Evolutionary conservation across 2,797 vertebrate species (phyloP), one percentile per base, ranked within the genome.

Genomic region (Betta splendens): DNA sequence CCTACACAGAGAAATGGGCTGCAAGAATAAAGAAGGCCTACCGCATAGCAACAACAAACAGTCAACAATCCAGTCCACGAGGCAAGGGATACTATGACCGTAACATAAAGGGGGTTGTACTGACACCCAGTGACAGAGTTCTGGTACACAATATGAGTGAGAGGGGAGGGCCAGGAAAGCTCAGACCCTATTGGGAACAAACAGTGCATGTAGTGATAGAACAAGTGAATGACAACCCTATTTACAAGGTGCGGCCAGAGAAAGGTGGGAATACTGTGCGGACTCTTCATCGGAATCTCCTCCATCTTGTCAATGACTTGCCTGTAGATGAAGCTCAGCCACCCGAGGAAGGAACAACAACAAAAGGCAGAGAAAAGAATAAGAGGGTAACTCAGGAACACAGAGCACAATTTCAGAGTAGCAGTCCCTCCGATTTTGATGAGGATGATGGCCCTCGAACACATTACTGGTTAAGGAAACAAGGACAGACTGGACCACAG

Each of bases 31-130:
- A 22, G 1, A 20, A 48, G 3, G 46, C 46, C 1, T 48, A 35
- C 29, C 3, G 20, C 9, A 15, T 23, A 2, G 46, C 18, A 9
- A n/a, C 31, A 5, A 33, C 25, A 5, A 50, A 37, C 9, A 50
- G 22, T 13, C 21, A 36, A 23, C 21, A 50, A 2, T 50, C n/a
- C 1, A 25, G 32, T 26, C 15, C 15, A 2, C 2, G 9, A 3
- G 15, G 29, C 3, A 43, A 43, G 15, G 43, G 4, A 7, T 17
- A 55, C 9, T 55, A 55, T n/a, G 52, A 55, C 9, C 15, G 5
- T 2, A 13, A 54, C 8, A 11, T 42, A 18, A 54, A 7, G 8
- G 38, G 51, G 5, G 38, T 16, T 7, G 9, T 42, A 1, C 5
- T 43, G 4, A 5, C 55, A 17, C 39, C 28, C 1, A 20, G 17